Evolutionary conservation across 1,140 invertebrate species (phyloP).

Genomic region (Elymnias hypermnestra): DNA sequence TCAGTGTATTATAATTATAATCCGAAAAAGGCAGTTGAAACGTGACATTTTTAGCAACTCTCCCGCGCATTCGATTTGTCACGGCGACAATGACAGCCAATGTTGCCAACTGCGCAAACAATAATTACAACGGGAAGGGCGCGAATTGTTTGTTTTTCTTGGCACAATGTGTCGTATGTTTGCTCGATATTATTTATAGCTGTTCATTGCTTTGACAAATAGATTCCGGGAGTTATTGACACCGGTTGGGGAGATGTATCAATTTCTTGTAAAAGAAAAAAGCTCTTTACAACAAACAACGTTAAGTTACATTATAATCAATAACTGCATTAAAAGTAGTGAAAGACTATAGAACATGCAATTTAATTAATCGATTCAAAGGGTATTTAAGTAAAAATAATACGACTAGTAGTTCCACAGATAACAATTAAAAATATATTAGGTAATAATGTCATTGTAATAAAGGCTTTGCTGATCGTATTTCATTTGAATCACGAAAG

Average conservation of each 20-base stretch:
- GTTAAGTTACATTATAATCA: no score
- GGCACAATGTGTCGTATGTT: slow-evolving; percentile 32
- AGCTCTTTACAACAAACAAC: no score
- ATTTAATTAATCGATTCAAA: no score
- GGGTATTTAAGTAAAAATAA: no score
- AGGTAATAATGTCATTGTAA: no score
- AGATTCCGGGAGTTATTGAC: slow-evolving; percentile 35
- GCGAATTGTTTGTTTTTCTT: slow-evolving; percentile 38
- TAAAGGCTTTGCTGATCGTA: no score
- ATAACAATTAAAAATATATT: no score
- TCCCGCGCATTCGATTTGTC: slow-evolving; percentile 27
- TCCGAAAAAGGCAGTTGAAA: neutral
- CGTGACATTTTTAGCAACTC: neutral
- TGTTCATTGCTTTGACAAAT: slow-evolving; percentile 39
- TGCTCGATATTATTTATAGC: slow-evolving; percentile 40
- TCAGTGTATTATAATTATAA: no score
- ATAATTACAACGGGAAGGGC: slow-evolving; percentile 28
- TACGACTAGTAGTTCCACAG: no score
- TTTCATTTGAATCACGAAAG: no score
- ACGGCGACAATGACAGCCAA: slow-evolving; percentile 22
- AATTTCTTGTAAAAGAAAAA: neutral
- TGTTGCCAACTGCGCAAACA: slow-evolving; percentile 40
- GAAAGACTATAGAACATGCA: no score
- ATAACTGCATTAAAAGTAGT: no score
- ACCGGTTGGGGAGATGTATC: slow-evolving; percentile 21